Base-by-base conservation (phyloP, 2,888 invertebrate species). In the Drosophila macrospina region DNA sequence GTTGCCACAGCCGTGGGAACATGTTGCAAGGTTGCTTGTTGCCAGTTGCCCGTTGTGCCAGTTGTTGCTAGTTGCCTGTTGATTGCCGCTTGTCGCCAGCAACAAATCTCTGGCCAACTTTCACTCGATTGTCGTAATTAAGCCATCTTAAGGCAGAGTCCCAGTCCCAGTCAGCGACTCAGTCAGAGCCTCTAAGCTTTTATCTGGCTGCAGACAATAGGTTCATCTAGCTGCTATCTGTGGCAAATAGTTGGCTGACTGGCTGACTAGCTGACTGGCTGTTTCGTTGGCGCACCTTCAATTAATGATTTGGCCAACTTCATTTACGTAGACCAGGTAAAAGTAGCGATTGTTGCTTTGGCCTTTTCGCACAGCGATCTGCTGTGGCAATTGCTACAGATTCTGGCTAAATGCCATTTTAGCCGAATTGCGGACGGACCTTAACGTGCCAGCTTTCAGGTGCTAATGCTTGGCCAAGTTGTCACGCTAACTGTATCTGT, bases 1-100 rank as follows among this genome's bases (percentile, higher is more conserved):
- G 85, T 80, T 82, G 72, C 55, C 64, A 48, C 51, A 69, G 74
- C 60, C 83, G 83, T 84, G 83, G 85, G 85, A 83, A 84, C 67
- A 56, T 60, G 78, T 36, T 44, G 48, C 65, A 63, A 39, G 36
- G 63, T 67, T 61, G 48, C 48, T 20, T 15, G 51, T 15, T 48
- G 60, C 39, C 30, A 28, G 72, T 56, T 60, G 64, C 71, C n/a
- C n/a, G n/a, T n/a, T n/a, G n/a, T 63, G 69, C 60, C 20, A 47
- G 59, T 50, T 37, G 45, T 41, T 8, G 28, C 10, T 24, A 24
- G 16, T 32, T 13, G 45, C 16, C 48, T 56, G 60, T 42, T 41
- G 50, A 24, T 41, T 50, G 51, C 34, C 34, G 11, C 54, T 20
- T 44, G 44, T 54, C 61, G 60, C 44, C 54, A 52, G 52, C 52